These are phyloP conservation scores for Oostethus manadensis DNA, from an alignment of 2,113 vertebrate genomes.

Conservation along the genomic window DNA sequence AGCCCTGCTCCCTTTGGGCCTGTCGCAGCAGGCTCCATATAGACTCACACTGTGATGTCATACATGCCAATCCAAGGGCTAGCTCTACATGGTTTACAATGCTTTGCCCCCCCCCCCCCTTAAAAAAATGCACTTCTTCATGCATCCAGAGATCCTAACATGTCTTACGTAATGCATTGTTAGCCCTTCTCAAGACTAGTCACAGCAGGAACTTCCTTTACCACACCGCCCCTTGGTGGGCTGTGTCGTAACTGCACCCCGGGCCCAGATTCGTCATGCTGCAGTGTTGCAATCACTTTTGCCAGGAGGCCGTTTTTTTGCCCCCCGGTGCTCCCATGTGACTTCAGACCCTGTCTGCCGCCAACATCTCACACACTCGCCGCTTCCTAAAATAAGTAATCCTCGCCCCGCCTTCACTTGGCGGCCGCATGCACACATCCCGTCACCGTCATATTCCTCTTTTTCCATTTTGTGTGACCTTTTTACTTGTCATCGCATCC, in stretches of 20 bases:
- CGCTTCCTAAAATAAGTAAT: neutral
- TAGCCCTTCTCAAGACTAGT: neutral
- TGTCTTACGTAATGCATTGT: conserved; percentile 7
- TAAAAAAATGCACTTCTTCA: neutral
- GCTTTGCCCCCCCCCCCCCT: too few relatives aligned
- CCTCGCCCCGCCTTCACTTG: neutral
- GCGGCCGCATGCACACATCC: too few relatives aligned
- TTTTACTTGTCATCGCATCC: too few relatives aligned
- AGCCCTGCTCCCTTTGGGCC: conserved; percentile 9
- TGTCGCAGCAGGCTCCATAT: conserved; percentile 20
- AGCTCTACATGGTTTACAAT: too few relatives aligned
- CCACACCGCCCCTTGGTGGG: conserved; percentile 55
- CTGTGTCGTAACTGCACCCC: neutral
- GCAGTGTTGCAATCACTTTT: conserved; percentile 12
- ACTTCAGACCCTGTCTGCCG: too few relatives aligned
- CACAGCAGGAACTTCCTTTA: conserved; percentile 6
- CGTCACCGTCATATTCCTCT: too few relatives aligned
- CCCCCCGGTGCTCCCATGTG: neutral
- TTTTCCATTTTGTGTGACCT: too few relatives aligned
- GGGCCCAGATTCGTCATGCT: neutral
- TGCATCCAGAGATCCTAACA: neutral
- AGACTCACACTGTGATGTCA: neutral
- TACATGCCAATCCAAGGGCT: neutral
- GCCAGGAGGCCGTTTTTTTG: neutral
- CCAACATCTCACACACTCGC: neutral